Conservation (phyloP, 1,140 invertebrate species). For the Diprion similis region DNA sequence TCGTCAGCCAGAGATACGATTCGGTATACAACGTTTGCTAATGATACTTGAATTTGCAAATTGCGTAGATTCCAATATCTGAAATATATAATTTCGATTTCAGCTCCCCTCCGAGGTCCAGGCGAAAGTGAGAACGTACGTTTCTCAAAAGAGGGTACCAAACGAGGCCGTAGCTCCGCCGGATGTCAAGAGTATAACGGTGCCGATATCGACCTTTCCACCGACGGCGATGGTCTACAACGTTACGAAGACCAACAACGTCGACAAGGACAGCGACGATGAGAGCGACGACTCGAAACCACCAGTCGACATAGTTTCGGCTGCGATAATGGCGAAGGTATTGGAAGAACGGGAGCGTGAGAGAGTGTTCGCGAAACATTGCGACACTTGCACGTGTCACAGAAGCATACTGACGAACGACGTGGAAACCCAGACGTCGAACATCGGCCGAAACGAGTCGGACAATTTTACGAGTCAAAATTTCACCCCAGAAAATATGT, state of each 20-base stretch:
- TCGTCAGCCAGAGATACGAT: slow-evolving; percentile 91
- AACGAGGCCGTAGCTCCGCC: slow-evolving; percentile 57
- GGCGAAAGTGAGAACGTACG: slow-evolving; percentile 82
- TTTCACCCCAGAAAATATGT: slow-evolving; percentile 20
- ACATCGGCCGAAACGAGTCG: not conserved
- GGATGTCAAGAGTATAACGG: slow-evolving; percentile 75
- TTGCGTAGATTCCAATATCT: not conserved
- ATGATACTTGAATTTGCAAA: slow-evolving; percentile 26
- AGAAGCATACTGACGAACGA: slow-evolving; percentile 53
- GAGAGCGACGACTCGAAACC: slow-evolving; percentile 62
- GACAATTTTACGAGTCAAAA: slow-evolving; percentile 26
- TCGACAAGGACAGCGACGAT: slow-evolving; percentile 52
- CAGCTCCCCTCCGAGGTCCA: slow-evolving; percentile 91
- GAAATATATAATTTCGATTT: slow-evolving; percentile 47
- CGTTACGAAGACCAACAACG: slow-evolving; percentile 57
- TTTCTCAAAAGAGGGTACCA: slow-evolving; percentile 70
- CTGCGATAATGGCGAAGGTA: slow-evolving; percentile 92
- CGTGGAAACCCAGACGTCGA: slow-evolving; percentile 47
- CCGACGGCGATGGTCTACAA: slow-evolving; percentile 90
- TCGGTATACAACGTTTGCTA: slow-evolving; percentile 69
- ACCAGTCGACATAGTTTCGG: slow-evolving; percentile 82
- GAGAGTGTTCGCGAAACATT: slow-evolving; percentile 75
- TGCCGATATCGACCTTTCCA: slow-evolving; percentile 84
- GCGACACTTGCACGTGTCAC: slow-evolving; percentile 79
- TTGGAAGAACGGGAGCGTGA: slow-evolving; percentile 84